phyloP scores from a whole-genome alignment of 2,113 vertebrate genomes.

The Anoura caudifer region DNA sequence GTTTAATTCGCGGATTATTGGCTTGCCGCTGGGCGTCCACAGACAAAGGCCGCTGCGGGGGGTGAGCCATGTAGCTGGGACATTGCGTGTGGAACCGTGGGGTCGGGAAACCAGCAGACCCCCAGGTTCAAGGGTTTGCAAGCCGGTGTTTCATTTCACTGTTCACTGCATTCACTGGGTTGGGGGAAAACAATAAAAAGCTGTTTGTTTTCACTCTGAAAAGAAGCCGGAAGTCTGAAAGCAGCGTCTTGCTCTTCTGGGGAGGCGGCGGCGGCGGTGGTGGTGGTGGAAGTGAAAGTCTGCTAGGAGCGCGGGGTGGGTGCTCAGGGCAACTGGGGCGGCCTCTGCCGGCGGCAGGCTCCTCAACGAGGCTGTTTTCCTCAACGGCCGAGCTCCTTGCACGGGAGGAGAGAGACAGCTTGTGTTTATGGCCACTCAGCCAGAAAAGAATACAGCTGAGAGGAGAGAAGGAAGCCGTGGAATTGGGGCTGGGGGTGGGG shows the following conservation, averaged over 20 bases:
- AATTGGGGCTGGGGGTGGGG: neutral
- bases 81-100: neutral
- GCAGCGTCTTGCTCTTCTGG: constrained; percentile 42
- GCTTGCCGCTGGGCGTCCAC: neutral
- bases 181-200: neutral
- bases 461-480: constrained; percentile 40
- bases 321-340: constrained; percentile 31
- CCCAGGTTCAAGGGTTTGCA: neutral
- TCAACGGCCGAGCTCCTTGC: constrained; percentile 10
- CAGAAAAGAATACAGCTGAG: constrained; percentile 68
- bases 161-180: neutral
- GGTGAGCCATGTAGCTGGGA: neutral
- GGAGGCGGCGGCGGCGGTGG: constrained; percentile 63
- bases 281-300: constrained; percentile 44
- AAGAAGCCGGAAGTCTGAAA: constrained; percentile 31
- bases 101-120: neutral
- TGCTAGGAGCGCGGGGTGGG: neutral
- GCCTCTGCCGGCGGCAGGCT: neutral
- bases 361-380: constrained; percentile 45
- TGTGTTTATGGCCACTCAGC: constrained; percentile 67
- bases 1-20: neutral
- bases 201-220: constrained; percentile 42
- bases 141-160: neutral
- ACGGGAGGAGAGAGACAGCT: constrained; percentile 31
- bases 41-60: neutral